Evolutionary conservation across 2,888 invertebrate species (phyloP).

Genomic region (Callosobruchus maculatus): DNA sequence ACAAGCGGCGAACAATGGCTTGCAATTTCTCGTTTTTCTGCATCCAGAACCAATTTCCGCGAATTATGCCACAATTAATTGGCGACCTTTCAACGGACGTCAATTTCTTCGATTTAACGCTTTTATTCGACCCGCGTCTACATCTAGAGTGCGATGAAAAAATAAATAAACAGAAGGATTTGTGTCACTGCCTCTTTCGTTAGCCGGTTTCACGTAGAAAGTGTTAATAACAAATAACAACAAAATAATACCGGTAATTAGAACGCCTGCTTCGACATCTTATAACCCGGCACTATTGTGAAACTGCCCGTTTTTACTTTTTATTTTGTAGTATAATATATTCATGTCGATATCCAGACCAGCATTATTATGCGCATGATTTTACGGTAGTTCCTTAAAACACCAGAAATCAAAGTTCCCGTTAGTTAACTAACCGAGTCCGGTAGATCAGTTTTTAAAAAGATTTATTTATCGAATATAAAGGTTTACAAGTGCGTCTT

Average conservation of each 20-base stretch:
- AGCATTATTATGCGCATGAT: neutral
- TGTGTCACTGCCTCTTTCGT: neutral
- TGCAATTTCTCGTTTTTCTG: neutral
- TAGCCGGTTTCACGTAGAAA: neutral
- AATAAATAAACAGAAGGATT: neutral
- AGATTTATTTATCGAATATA: too few relatives aligned
- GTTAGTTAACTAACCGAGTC: too few relatives aligned
- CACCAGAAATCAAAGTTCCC: too few relatives aligned
- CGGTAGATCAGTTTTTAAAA: too few relatives aligned
- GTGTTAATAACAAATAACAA: neutral
- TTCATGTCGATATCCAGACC: neutral
- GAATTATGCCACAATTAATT: neutral
- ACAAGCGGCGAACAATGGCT: neutral
- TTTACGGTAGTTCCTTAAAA: neutral
- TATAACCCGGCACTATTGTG: neutral
- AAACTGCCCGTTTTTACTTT: neutral
- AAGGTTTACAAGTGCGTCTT: too few relatives aligned
- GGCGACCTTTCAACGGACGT: neutral
- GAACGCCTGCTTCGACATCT: neutral
- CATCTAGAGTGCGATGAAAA: neutral
- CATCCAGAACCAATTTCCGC: neutral
- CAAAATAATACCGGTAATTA: neutral
- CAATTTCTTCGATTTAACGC: neutral
- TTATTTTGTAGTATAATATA: neutral
- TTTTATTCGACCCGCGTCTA: neutral